Base-by-base conservation (phyloP, 2,113 vertebrate genomes). In the Bufo bufo region DNA sequence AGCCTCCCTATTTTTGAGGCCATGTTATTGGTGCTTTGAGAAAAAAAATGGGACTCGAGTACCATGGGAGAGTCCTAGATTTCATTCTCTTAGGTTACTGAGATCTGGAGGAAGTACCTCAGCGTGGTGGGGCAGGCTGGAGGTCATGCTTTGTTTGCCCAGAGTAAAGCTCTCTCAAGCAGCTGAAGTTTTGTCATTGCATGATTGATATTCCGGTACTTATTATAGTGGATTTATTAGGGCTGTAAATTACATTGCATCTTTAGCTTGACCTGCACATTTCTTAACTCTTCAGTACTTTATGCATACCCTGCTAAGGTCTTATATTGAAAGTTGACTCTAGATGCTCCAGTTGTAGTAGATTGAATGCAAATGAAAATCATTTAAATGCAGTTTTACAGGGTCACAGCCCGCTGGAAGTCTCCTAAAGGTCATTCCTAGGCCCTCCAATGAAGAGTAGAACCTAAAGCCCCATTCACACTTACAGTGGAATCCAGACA, bases 1-100 rank as follows among this genome's bases (percentile, higher is more conserved):
- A 84, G 19, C n/a, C 78, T 82, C 52, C 65, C 87, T 56, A 77
- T 88, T 88, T 71, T 83, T 63, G 9, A 77, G 71, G 43, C 33
- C 86, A 72, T 33, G 86, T 87, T 82, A 87, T 59, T 72, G 23
- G 23, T 81, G 58, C 14, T 52, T 63, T 87, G 63, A 87, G 85
- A 87, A 87, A 19, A 33, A 80, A 58, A 14, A n/a, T 50, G 16
- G 45, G 47, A 82, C 45, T 75, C 20, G 20, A 75, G 50, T 61
- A 54, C 49, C 81, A 54, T 80, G 63, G 80, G 56, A 82, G 65
- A 69, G 16, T 20, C 59, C 1, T 10, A 69, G 75, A 52, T 72
- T 6, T 45, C 20, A 50, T 82, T 58, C 56, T 19, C 54, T 63
- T 1, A 65, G 14, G 3, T 33, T 3, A 49, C 58, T 58, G n/a